These are phyloP conservation scores for Onthophagus sagittarius DNA, from an alignment of 2,888 invertebrate genomes.

Conservation along the genomic window DNA sequence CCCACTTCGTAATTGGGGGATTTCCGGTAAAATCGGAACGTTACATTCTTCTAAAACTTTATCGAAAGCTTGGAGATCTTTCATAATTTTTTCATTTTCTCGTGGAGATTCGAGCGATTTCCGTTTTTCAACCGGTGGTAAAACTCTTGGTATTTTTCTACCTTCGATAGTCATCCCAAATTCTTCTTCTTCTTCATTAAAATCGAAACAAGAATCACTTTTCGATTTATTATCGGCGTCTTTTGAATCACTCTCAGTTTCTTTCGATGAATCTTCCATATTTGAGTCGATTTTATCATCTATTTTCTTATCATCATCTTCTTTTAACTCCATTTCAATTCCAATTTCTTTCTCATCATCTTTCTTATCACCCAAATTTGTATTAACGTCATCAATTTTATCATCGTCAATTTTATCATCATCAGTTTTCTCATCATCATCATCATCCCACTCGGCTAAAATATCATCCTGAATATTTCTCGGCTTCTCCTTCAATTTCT, in stretches of 20 bases:
- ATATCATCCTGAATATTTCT: slow-evolving; percentile 63
- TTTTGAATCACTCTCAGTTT: slow-evolving; percentile 8
- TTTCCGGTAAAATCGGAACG: slow-evolving; percentile 56
- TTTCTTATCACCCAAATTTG: neutral
- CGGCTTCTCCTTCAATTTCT: slow-evolving; percentile 15
- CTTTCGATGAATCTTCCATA: slow-evolving; percentile 18
- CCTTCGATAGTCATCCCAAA: slow-evolving; percentile 49
- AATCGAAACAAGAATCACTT: slow-evolving; percentile 69
- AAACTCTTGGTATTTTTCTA: slow-evolving; percentile 64
- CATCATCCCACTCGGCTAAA: slow-evolving; percentile 76
- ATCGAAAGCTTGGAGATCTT: slow-evolving; percentile 55
- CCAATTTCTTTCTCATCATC: neutral
- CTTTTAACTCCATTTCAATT: slow-evolving; percentile 3
- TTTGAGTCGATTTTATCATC: slow-evolving; percentile 4
- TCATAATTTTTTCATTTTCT: slow-evolving; percentile 27
- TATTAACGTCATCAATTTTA: neutral
- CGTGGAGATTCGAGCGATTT: slow-evolving; percentile 44
- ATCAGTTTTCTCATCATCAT: slow-evolving; percentile 40
- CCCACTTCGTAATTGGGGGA: slow-evolving; percentile 44
- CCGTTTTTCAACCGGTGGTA: slow-evolving; percentile 45
- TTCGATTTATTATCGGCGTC: slow-evolving; percentile 29
- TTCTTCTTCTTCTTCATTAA: slow-evolving; percentile 70
- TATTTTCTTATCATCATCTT: slow-evolving; percentile 14
- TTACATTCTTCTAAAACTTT: slow-evolving; percentile 59
- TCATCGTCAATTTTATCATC: neutral